Base-by-base conservation (phyloP, 2,888 invertebrate genomes). In the Spodoptera picta region DNA sequence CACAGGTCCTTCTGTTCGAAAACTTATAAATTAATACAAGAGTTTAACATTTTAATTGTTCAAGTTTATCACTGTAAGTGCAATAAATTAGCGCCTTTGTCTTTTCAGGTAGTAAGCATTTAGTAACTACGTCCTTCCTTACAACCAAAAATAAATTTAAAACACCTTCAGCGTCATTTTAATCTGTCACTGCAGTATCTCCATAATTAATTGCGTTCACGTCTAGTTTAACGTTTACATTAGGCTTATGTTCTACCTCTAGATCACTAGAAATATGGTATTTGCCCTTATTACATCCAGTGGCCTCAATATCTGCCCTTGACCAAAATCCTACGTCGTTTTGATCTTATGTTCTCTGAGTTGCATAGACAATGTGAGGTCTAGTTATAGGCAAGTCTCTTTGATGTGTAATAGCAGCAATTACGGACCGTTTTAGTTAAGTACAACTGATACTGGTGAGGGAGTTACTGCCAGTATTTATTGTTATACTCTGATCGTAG, bases 11-110 rank as follows among this genome's bases (percentile, higher is more conserved):
- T 69, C 49, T 53, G 23, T 65, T 49, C 47, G 42, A 55, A 53
- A 31, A 43, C 24, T 48, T 56, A 14, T 45, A 70, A 70, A 49
- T 60, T 46, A 46, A 52, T n/a, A 44, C 52, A 59, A 62, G 23
- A 46, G 9, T 57, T 54, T 24, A 54, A 72, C 23, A 7, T 54
- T 45, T 57, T 24, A 44, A 60, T 54, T 67, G 54, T 46, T 46
- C 42, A 46, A 42, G 41, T 4, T 72, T 72, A 72, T 71, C 73
- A 60, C 19, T n/a, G 48, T 53, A 45, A 48, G 42, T n/a, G 54
- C 24, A 68, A 68, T 68, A 71, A 73, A 71, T 77, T 60, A 69
- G 61, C 77, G 56, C 62, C 62, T 71, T 76, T 77, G 76, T 63
- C 59, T 49, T 65, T 71, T 58, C 71, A 66, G 65, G 77, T 76